Evolutionary conservation across 1,140 invertebrate species (phyloP), one percentile per base, ranked within the genome.

Genomic region (Drosophila ercepeae): DNA sequence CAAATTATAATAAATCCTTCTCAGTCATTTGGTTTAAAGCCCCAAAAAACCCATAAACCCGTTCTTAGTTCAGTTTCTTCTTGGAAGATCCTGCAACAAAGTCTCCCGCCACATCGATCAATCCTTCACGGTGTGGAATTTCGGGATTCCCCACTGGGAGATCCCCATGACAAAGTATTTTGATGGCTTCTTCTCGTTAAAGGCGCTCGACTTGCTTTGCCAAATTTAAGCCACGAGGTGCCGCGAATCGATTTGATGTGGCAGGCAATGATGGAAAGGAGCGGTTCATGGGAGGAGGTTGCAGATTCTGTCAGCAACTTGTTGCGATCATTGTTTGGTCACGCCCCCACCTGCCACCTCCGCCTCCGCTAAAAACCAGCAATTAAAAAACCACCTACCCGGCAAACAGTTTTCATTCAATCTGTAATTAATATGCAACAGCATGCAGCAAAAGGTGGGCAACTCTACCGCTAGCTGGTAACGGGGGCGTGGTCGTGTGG

Each of bases 261-360:
- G 77, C 39, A 60, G 32, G 14, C 23, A 27, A n/a, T n/a, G n/a
- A n/a, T n/a, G 19, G 46, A n/a, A n/a, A n/a, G n/a, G n/a, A n/a
- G n/a, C n/a, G n/a, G n/a, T n/a, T n/a, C n/a, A n/a, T n/a, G 25
- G 63, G 6, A 13, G 23, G n/a, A 23, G 36, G 13, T n/a, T n/a
- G n/a, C n/a, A n/a, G 36, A 14, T 63, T 32, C 63, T 67, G 81
- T 74, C 79, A 78, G 52, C 67, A 73, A 68, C 76, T 60, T 84
- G 79, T 76, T 86, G 79, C 75, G 81, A 84, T 86, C 81, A 84
- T 64, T 76, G 72, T 65, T 75, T 52, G 59, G 69, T 65, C 59
- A 74, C 70, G 70, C 67, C 55, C 46, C 65, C 48, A 7, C 46
- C 46, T 25, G 11, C 25, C 13, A 19, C 55, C 13, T 45, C 5